These are phyloP conservation scores for Ranitomeya imitator DNA, from an alignment of 2,113 vertebrate genomes.

Conservation along the genomic window DNA sequence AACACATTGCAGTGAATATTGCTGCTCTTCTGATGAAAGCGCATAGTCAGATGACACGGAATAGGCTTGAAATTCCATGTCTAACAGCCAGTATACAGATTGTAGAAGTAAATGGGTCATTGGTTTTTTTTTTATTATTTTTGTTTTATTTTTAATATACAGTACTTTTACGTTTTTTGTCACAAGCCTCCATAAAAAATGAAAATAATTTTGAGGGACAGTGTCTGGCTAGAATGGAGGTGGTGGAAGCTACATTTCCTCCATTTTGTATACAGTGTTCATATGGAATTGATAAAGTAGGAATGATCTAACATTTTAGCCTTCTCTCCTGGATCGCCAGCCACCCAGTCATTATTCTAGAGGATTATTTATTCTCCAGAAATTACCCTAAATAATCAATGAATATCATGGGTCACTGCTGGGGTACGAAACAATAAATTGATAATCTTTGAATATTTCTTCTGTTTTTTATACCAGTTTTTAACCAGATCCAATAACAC, in stretches of 20 bases:
- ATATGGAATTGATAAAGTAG: not conserved
- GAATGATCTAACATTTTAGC: not conserved
- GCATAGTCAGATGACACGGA: not conserved
- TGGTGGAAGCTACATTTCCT: not conserved
- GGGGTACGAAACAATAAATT: no score
- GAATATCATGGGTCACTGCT: no score
- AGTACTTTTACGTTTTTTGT: not conserved
- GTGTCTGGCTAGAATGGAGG: not conserved
- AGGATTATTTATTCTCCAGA: not conserved
- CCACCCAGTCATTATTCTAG: not conserved
- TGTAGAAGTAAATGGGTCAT: not conserved
- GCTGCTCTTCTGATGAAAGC: not conserved
- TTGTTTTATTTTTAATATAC: not conserved
- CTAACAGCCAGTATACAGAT: not conserved
- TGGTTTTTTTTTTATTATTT: not conserved
- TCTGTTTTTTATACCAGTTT: no score
- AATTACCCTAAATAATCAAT: no score
- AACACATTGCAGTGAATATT: not conserved
- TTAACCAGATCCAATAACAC: not conserved
- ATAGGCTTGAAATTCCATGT: not conserved
- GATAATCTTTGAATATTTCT: no score
- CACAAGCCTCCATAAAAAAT: no score
- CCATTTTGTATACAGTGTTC: not conserved
- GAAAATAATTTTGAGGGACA: not conserved
- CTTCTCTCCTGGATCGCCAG: not conserved